Conservation (phyloP, 2,797 vertebrate species). For the Helarctos malayanus region DNA sequence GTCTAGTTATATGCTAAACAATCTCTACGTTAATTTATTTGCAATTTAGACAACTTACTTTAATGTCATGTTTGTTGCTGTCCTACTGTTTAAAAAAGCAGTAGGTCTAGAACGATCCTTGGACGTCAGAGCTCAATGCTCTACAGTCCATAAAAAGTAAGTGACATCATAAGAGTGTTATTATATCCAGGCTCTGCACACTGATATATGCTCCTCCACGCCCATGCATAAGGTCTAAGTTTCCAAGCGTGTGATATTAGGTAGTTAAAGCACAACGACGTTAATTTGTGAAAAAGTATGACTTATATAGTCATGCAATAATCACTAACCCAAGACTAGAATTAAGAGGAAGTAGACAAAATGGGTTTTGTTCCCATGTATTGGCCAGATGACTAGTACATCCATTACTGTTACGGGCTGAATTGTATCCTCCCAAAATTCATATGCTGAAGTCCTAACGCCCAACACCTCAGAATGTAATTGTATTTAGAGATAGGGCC, state of each 20-base stretch:
- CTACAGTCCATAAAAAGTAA: background rate
- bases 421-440: background rate
- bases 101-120: background rate
- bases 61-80: background rate
- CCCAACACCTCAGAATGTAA: background rate
- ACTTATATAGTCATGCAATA: background rate
- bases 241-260: background rate
- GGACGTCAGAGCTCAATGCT: background rate
- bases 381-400: background rate
- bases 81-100: background rate
- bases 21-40: background rate
- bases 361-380: background rate
- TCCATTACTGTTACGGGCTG: background rate
- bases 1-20: background rate
- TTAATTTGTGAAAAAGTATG: background rate
- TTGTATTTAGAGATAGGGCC: background rate
- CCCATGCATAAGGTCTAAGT: background rate
- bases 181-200: background rate
- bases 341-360: background rate
- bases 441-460: background rate
- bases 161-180: background rate
- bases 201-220: background rate
- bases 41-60: background rate
- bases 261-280: background rate
- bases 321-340: background rate